Base-by-base conservation (phyloP, 2,888 invertebrate species). In the Harpalus rufipes region DNA sequence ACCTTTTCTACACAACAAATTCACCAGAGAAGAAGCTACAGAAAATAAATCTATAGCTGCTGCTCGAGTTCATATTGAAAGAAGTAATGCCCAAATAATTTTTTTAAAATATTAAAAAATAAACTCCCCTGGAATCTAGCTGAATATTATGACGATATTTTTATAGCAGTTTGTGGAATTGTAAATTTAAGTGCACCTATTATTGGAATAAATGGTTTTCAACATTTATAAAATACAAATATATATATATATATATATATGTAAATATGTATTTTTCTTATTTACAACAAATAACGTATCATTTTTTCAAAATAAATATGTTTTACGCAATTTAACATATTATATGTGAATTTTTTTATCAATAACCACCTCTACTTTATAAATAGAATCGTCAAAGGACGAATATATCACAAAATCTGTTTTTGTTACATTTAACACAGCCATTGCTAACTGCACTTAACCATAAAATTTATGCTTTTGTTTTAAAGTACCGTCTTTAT, bases 361-460 rank as follows among this genome's bases (percentile, higher is more conserved):
- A 79, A 56, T 80, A n/a, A 6, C n/a, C 25, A 85, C 65, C 2
- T 65, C 12, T 16, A 85, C 21, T 39, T 14, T 68, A n/a, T n/a
- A n/a, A n/a, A n/a, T n/a, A n/a, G n/a, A n/a, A 4, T 85, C 25
- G 18, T 85, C 85, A 56, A 56, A 68, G 14, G 85, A 85, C 0
- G 68, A 65, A 68, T 85, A 85, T 25, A 85, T 65, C 14, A 85
- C 44, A 56, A 85, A 85, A 65, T 79, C 65, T 1, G 68, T 12
- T 76, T 44, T 51, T 7, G 12, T 14, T n/a, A 76, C 16, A 76
- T 76, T 76, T 14, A 76, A 12, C 0, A 84, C 12, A 2, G 18
- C 63, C 79, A 79, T 84, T 2, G 65, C 84, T 12, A 84, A 16
- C 32, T 83, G 83, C 0, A 83, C 8, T 74, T 83, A 74, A 3